Evolutionary conservation across 2,888 invertebrate genomes (phyloP), one percentile per base, ranked within the genome.

Genomic region (Meloe dianella): DNA sequence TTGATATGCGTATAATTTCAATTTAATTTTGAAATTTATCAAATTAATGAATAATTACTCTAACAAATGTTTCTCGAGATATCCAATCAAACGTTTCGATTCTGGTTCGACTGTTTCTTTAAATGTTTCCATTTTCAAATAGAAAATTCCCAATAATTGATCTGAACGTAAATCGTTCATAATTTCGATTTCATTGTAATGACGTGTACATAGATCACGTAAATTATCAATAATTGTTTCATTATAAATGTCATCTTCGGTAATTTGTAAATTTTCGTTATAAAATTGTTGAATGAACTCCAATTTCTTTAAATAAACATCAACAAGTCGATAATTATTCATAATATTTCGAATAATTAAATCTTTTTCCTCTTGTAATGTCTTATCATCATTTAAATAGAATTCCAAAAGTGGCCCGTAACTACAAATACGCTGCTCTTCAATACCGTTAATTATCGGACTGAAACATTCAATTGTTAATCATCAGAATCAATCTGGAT

Each of bases 361-460:
- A 1, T 84, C 78, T 62, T 89, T 88, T 6, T 64, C 89, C 83
- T 0, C 82, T 82, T 60, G 86, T 78, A 92, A 84, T 24, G 84
- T 75, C 60, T 85, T 84, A 80, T 95, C 93, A 70, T 89, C 89
- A 63, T 89, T 87, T 79, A 95, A 85, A 61, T 94, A 87, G 74
- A 89, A 90, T 51, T 86, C 85, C 35, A 95, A 83, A 68, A 89
- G 89, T 0, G 95, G 94, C 0, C 94, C 89, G 30, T 87, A 85
- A 1, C 92, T 92, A 64, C 91, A 91, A 0, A 92, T 88, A 80
- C 92, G 88, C 56, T 92, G 91, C 74, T 94, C 92, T 77, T 90
- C 88, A 77, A 93, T 92, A 20, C 91, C 92, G 87, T 95, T 94
- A 69, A 96, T 92, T 20, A 91, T 89, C 0, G 95, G 95, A 66